These are phyloP conservation scores for Myotis vivesi DNA, from an alignment of 2,797 vertebrate genomes.

Conservation along the genomic window DNA sequence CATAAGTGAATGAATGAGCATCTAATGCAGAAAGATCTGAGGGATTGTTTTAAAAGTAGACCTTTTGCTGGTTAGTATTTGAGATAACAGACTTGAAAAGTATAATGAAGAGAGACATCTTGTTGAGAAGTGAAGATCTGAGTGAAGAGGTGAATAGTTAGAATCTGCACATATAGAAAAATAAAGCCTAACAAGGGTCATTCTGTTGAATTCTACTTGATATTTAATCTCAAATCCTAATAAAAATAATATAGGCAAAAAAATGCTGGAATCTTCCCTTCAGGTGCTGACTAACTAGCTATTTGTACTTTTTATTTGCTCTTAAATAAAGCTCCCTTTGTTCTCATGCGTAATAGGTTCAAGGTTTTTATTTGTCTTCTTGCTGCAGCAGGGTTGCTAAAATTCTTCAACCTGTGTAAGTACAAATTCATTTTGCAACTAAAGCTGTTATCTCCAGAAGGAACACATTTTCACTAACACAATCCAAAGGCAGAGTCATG, in stretches of 20 bases:
- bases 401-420: conserved; percentile 14
- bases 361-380: conserved; percentile 31
- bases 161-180: background rate
- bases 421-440: conserved; percentile 40
- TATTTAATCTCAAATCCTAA: background rate
- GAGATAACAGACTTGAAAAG: background rate
- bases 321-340: conserved; percentile 47
- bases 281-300: background rate
- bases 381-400: background rate
- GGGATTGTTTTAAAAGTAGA: background rate
- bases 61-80: background rate
- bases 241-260: background rate
- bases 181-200: background rate
- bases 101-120: background rate
- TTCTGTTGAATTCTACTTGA: conserved; percentile 28
- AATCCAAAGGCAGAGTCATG: conserved; percentile 4
- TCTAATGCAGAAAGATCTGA: background rate
- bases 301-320: conserved; percentile 54
- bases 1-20: background rate
- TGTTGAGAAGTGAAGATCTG: background rate
- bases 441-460: conserved; percentile 28
- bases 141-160: background rate
- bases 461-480: background rate
- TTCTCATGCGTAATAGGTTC: conserved; percentile 32
- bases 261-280: conserved; percentile 10